A percentile compares a stretch with the other conserved stretches of the same genome.
These are phyloP conservation scores for Acanthisitta chloris DNA, from an alignment of 2,113 vertebrate genomes.

Conservation along the genomic window DNA sequence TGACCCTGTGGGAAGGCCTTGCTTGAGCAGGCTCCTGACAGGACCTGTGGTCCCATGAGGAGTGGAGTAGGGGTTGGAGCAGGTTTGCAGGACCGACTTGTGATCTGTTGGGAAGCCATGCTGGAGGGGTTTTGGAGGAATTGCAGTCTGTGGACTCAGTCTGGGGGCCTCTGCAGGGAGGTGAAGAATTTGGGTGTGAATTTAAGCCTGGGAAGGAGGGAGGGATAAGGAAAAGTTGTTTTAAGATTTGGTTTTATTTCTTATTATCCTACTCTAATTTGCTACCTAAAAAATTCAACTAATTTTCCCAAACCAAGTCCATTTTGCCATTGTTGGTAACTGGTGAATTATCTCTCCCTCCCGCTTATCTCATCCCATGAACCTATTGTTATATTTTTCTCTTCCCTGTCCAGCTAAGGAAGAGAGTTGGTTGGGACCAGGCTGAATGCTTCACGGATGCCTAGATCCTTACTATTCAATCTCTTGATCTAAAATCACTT, in stretches of 20 bases:
- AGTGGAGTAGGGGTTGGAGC: neutral
- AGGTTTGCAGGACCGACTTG: rapidly evolving
- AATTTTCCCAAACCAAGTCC: neutral
- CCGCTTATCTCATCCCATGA: neutral
- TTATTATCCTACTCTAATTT: neutral
- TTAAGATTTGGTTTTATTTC: neutral
- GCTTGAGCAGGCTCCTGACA: neutral
- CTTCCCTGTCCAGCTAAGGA: neutral
- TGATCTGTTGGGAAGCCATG: rapidly evolving
- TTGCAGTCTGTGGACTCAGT: too few relatives aligned
- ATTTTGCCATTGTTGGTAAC: neutral
- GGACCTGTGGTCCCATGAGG: neutral
- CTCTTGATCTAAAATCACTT: neutral
- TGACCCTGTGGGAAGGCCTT: rapidly evolving
- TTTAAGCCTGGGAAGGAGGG: neutral
- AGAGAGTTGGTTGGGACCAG: neutral
- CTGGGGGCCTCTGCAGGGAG: rapidly evolving
- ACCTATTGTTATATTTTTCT: neutral
- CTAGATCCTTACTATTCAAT: neutral
- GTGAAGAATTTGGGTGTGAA: neutral
- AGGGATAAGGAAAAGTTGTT: rapidly evolving
- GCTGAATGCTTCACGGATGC: neutral
- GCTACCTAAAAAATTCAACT: neutral
- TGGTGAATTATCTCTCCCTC: neutral
- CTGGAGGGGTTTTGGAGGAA: neutral